Base-by-base conservation (phyloP, 2,888 invertebrate genomes). In the Erpobdella octoculata region DNA sequence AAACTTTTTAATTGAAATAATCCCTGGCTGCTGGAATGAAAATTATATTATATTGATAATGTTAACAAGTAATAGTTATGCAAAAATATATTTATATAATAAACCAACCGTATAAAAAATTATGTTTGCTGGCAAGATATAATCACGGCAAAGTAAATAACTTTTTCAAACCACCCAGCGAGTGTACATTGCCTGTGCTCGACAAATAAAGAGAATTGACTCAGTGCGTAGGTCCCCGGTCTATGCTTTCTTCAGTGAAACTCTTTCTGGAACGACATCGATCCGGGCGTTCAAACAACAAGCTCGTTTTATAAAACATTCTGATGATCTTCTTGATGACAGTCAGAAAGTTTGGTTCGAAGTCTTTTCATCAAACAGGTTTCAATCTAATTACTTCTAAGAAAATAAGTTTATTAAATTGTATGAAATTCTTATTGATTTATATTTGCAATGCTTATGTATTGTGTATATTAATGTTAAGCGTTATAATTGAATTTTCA, bases 211-310 rank as follows among this genome's bases (percentile, higher is more conserved):
- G 85, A 87, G 96, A 67, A 85, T 96, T 73, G 93, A 94, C 82
- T 93, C 93, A 0, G 89, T 94, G 0, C 91, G 92, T 0, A 87
- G 93, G 72, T 95, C 95, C 37, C 96, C 95, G 0, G 92, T 96
- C 79, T 95, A 93, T 84, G 92, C 93, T 15, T 93, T 93, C 84
- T 94, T 96, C 80, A 89, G 92, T 37, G 96, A 97, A 85, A 92
- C 91, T 61, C 89, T 96, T 64, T 90, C 90, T 5, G 85, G 86
- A 48, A 81, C 82, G 9, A 77, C 80, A 15, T 90, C 90, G 0
- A 93, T 94, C 76, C 86, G 93, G 78, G 93, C 94, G 0, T 94
- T 90, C 79, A 86, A 87, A 37, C 89, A 90, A 35, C 87, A 89
- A 77, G 84, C 89, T 6, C 87, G 92, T 80, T 96, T 96, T 81